Percentiles rank a stretch among this genome's conserved stretches.
Evolutionary conservation across 2,797 vertebrate genomes (phyloP).

Genomic region (Danio kyathit): DNA sequence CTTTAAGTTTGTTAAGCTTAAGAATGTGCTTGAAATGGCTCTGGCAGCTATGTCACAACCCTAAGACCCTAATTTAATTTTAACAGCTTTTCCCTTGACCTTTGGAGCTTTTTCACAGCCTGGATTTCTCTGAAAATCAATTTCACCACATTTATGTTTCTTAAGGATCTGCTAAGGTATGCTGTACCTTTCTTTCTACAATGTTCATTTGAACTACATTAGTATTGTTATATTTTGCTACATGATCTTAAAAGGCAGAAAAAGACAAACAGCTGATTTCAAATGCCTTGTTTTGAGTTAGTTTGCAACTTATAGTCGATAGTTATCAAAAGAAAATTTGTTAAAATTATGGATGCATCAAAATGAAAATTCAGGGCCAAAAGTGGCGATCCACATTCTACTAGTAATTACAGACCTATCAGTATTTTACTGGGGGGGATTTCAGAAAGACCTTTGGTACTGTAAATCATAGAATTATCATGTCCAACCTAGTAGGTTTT

Average conservation of each 20-base stretch:
- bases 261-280: neutral
- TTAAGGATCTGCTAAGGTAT: neutral
- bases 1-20: constrained; percentile 21
- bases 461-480: too few species aligned
- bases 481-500: too few species aligned
- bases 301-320: neutral
- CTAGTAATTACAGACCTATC: too few species aligned
- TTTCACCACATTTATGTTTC: neutral
- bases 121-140: constrained; percentile 19
- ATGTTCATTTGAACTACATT: neutral
- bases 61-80: constrained; percentile 46
- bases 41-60: constrained; percentile 52
- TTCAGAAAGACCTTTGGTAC: too few species aligned
- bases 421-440: too few species aligned
- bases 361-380: too few species aligned
- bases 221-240: neutral
- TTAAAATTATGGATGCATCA: too few species aligned
- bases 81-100: constrained; percentile 50
- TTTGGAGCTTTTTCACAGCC: constrained; percentile 6
- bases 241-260: neutral
- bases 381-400: too few species aligned
- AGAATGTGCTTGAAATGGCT: constrained; percentile 29
- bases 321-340: too few species aligned
- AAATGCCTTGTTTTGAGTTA: neutral
- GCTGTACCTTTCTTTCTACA: neutral